Conservation (phyloP, 1,140 invertebrate species). For the Calephelis virginiensis region DNA sequence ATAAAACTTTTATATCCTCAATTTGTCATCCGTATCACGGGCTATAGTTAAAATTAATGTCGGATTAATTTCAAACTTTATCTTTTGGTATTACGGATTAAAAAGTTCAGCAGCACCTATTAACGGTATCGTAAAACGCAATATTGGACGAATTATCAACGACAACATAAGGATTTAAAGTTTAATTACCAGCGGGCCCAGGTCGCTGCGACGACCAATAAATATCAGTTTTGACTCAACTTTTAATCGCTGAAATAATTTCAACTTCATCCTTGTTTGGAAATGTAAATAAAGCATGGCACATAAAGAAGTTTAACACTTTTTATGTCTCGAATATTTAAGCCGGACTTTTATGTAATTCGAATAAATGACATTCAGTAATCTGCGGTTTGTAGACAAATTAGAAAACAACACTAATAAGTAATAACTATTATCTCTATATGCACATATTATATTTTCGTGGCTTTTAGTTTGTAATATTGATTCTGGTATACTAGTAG, state of each 20-base stretch:
- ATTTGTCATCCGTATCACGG: no score
- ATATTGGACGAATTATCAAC: slow-evolving; percentile 21
- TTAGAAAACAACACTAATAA: no score
- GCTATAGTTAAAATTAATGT: no score
- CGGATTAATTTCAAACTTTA: slow-evolving; percentile 17
- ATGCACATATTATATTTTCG: no score
- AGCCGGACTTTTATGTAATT: no score
- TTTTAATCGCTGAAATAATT: slow-evolving; percentile 66
- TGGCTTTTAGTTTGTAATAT: no score
- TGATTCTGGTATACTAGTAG: no score
- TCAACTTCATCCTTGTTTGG: slow-evolving; percentile 50
- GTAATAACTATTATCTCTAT: no score
- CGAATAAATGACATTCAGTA: no score
- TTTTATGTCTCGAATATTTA: slow-evolving; percentile 10
- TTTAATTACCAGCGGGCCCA: slow-evolving; percentile 53
- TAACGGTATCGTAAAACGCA: slow-evolving; percentile 21
- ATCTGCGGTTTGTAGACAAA: no score
- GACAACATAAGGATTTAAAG: slow-evolving; percentile 44
- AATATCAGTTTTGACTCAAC: slow-evolving; percentile 46
- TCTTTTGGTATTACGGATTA: slow-evolving; percentile 5
- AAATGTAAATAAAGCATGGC: slow-evolving; percentile 5
- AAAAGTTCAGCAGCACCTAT: slow-evolving; percentile 6
- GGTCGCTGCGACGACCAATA: slow-evolving; percentile 25
- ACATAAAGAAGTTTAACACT: no score
- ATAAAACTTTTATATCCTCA: no score